Conservation (phyloP, 2,888 invertebrate species). For the Cheiracanthium punctorium region DNA sequence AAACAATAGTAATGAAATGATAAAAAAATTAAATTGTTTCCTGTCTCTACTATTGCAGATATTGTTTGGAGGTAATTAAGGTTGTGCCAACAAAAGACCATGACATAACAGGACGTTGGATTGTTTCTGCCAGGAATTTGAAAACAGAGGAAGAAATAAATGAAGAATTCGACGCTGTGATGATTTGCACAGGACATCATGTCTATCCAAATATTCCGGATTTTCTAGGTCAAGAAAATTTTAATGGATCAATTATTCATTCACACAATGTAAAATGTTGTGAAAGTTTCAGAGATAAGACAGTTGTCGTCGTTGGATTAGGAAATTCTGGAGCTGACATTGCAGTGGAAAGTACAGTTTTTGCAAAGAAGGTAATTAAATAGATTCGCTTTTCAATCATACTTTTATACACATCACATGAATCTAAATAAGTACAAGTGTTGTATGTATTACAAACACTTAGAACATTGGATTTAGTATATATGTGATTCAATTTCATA, state of each 20-base stretch:
- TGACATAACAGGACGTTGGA: constrained; percentile 70
- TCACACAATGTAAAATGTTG: constrained; percentile 72
- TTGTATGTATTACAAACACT: neutral
- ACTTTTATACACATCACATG: no score
- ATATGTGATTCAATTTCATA: no score
- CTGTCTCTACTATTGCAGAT: constrained; percentile 63
- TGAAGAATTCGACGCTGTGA: constrained; percentile 76
- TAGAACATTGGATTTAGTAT: neutral
- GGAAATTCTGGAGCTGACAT: constrained; percentile 78
- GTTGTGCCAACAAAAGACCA: constrained; percentile 52
- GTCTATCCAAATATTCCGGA: constrained; percentile 76
- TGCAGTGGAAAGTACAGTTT: constrained; percentile 75
- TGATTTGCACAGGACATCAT: constrained; percentile 78
- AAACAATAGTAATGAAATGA: no score
- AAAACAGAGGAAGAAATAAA: constrained; percentile 25
- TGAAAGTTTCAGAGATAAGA: constrained; percentile 73
- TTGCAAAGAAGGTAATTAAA: constrained; percentile 73
- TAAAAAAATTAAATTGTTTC: no score
- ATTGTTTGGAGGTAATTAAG: constrained; percentile 73
- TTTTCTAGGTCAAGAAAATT: constrained; percentile 76
- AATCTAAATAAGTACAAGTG: no score
- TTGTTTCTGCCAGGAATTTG: constrained; percentile 46
- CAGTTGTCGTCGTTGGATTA: constrained; percentile 78
- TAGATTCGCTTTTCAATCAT: no score
- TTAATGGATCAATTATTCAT: constrained; percentile 73